These are phyloP conservation scores for Aricia agestis DNA, from an alignment of 1,140 invertebrate species.

Conservation along the genomic window DNA sequence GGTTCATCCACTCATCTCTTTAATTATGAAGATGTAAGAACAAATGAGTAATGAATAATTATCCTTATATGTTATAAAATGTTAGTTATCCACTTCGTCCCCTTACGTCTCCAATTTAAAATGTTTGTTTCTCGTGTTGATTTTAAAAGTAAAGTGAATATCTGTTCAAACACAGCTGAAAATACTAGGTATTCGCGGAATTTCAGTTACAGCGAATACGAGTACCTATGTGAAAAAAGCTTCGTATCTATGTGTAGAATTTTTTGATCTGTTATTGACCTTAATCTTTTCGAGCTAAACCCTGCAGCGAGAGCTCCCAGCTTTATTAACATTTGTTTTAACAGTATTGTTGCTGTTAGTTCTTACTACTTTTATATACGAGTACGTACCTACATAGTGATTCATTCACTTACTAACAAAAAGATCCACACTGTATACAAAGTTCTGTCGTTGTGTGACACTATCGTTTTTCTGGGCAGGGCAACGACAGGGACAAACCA, in stretches of 20 bases:
- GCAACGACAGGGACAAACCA: too few relatives aligned
- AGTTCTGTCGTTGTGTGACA: too few relatives aligned
- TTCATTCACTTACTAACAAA: too few relatives aligned
- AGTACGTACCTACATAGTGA: too few relatives aligned
- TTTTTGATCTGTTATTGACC: constrained; percentile 1
- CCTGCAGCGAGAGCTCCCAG: background rate
- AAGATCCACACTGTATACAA: too few relatives aligned
- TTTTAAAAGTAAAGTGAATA: background rate
- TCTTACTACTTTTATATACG: background rate
- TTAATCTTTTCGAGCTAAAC: background rate
- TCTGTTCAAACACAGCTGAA: background rate
- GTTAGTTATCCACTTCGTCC: too few relatives aligned
- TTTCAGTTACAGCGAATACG: background rate
- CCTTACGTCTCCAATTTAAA: background rate
- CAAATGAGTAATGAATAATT: too few relatives aligned
- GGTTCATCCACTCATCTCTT: too few relatives aligned
- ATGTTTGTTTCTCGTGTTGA: background rate
- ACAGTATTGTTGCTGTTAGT: background rate
- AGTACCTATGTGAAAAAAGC: background rate
- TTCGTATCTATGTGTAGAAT: background rate
- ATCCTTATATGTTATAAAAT: too few relatives aligned
- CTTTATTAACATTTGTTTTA: background rate
- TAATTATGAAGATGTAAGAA: too few relatives aligned
- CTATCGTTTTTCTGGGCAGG: too few relatives aligned
- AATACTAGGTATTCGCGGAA: background rate